Percentiles rank a stretch among this genome's conserved stretches.
Evolutionary conservation across 1,140 invertebrate genomes (phyloP).

Genomic region (Globodera ellingtonae): DNA sequence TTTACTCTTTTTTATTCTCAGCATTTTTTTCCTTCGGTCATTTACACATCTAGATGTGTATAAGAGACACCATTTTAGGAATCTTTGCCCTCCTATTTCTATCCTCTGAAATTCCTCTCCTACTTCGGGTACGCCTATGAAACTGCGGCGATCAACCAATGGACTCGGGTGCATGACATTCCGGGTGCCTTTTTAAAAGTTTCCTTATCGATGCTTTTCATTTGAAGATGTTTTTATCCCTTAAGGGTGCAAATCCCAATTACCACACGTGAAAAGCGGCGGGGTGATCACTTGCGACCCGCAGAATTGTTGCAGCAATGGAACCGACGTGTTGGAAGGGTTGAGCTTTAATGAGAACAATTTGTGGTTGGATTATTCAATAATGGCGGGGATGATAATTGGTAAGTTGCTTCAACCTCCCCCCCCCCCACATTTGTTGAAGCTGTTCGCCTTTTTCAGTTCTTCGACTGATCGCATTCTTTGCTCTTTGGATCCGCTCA

Average conservation of each 20-base stretch:
- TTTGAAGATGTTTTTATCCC: too few relatives aligned
- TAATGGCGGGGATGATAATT: slow-evolving; percentile 76
- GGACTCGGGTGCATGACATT: slow-evolving; percentile 70
- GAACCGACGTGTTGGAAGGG: slow-evolving; percentile 77
- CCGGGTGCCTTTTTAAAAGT: slow-evolving; percentile 38
- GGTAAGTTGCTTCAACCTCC: slow-evolving; percentile 38
- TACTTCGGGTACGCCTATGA: slow-evolving; percentile 95
- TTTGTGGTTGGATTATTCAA: slow-evolving; percentile 74
- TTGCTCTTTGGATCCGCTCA: slow-evolving; percentile 70
- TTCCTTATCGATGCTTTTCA: too few relatives aligned
- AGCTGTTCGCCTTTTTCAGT: slow-evolving; percentile 35
- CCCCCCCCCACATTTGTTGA: not conserved
- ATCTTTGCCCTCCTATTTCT: slow-evolving; percentile 82
- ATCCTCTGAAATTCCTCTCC: slow-evolving; percentile 87
- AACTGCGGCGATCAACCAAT: slow-evolving; percentile 89
- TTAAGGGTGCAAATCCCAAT: not conserved
- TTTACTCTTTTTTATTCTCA: too few relatives aligned
- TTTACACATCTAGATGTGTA: too few relatives aligned
- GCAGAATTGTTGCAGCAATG: slow-evolving; percentile 67
- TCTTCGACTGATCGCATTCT: slow-evolving; percentile 78
- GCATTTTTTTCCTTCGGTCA: too few relatives aligned
- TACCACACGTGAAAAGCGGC: not conserved
- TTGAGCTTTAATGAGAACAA: slow-evolving; percentile 79
- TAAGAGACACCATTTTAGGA: too few relatives aligned
- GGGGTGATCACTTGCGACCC: slow-evolving; percentile 8